Conservation (phyloP, 2,888 invertebrate genomes). For the Neoascia interrupta region DNA sequence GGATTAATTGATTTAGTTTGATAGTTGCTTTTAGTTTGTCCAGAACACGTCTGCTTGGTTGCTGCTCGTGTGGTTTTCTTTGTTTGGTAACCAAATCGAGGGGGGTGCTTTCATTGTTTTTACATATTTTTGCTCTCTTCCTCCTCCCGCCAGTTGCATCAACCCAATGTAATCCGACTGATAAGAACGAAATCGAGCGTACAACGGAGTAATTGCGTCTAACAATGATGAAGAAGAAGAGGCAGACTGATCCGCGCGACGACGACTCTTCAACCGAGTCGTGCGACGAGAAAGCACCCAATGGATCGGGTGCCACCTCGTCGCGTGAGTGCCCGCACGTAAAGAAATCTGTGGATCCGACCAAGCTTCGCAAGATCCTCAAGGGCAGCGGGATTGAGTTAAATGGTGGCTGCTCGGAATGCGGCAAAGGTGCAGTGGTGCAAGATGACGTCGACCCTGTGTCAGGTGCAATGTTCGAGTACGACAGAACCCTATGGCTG, state of each 20-base stretch:
- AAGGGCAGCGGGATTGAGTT: slow-evolving; percentile 81
- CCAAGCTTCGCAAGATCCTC: slow-evolving; percentile 82
- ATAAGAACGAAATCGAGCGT: slow-evolving; percentile 22
- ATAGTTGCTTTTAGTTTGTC: slow-evolving; percentile 1
- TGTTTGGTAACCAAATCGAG: slow-evolving; percentile 31
- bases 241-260: slow-evolving; percentile 85
- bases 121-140: not conserved
- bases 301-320: slow-evolving; percentile 66
- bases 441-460: too few relatives aligned
- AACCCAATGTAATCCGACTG: slow-evolving; percentile 63
- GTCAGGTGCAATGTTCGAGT: slow-evolving; percentile 77
- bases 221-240: slow-evolving; percentile 87
- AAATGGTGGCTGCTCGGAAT: slow-evolving; percentile 81
- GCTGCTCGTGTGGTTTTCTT: slow-evolving; percentile 14
- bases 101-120: slow-evolving; percentile 1
- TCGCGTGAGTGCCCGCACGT: slow-evolving; percentile 85
- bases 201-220: slow-evolving; percentile 28
- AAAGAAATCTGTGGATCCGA: slow-evolving; percentile 84
- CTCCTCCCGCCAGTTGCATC: not conserved
- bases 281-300: slow-evolving; percentile 84
- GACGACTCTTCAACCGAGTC: slow-evolving; percentile 86
- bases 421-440: slow-evolving; percentile 79
- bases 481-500: slow-evolving; percentile 85
- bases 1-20: slow-evolving; percentile 20
- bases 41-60: not conserved